Evolutionary conservation across 2,797 vertebrate species (phyloP), one percentile per base, ranked within the genome.

Genomic region (Danio tinwini): DNA sequence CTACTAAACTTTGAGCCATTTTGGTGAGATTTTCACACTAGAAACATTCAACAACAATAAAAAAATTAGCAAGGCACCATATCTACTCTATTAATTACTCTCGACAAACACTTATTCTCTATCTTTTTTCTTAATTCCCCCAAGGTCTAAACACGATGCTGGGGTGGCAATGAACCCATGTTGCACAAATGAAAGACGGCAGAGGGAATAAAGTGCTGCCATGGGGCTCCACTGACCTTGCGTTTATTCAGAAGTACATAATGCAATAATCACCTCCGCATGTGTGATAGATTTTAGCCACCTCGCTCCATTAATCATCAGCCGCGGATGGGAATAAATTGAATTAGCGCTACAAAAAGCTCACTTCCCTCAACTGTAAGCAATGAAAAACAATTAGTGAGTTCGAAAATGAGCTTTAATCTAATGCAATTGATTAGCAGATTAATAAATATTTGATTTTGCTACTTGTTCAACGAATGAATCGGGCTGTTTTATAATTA

Each of bases 241-340:
- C 50, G 67, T 78, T 83, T 83, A 85, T 65, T 83, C 85, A 79
- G 58, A 89, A 85, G 81, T 85, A 85, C 67, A 80, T 90, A 85
- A 90, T 88, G 64, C 89, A 92, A 90, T 84, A 89, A 91, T 89
- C 86, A 87, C 83, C 87, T 85, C 82, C 70, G 44, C 77, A 74
- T 85, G 81, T 82, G 77, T 89, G 88, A 91, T 88, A 85, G 86
- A 90, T 90, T 86, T 85, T 59, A 58, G 44, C 70, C 58, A 56
- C 45, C 68, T 58, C 37, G 65, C 42, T 76, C 76, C 76, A 91
- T 92, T 90, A 90, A 92, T 93, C 89, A 89, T 82, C 71, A 42
- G 71, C 80, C 82, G 82, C 74, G 53, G 44, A 88, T 83, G 74
- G 84, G 82, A 87, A 79, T 84, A 80, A 86, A 91, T 88, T 85